Conservation (phyloP, 2,797 vertebrate genomes). For the Crocidura indochinensis region DNA sequence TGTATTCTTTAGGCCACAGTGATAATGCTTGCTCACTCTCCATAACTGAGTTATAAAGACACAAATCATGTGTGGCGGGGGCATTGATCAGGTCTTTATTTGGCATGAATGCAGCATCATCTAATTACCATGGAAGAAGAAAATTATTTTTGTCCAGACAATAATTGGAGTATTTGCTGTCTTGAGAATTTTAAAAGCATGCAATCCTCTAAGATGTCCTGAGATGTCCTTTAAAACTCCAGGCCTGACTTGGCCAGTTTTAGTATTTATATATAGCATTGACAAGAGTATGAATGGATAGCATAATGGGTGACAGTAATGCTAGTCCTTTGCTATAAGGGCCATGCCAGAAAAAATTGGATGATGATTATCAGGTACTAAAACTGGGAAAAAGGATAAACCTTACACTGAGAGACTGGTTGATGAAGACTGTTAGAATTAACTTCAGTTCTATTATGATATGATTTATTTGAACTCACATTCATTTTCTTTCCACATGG, state of each 20-base stretch:
- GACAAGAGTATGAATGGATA: background rate
- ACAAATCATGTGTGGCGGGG: fast-evolving
- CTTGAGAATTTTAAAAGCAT: background rate
- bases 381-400: background rate
- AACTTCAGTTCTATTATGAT: background rate
- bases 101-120: fast-evolving
- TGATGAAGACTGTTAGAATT: background rate
- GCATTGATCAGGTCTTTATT: fast-evolving
- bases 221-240: background rate
- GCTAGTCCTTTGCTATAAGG: constrained; percentile 1
- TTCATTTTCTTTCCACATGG: constrained; percentile 54
- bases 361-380: background rate
- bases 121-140: background rate
- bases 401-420: background rate
- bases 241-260: background rate
- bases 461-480: background rate
- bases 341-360: background rate
- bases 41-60: background rate
- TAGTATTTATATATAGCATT: background rate
- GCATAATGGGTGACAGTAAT: background rate
- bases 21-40: background rate
- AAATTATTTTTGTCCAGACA: background rate
- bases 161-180: background rate
- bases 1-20: background rate
- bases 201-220: background rate